Percentiles rank a stretch among this genome's conserved stretches.
Evolutionary conservation across 30 jellyfish, hydroid and myxozoan species (phyloP).

Genomic region (Turritopsis dohrnii): DNA sequence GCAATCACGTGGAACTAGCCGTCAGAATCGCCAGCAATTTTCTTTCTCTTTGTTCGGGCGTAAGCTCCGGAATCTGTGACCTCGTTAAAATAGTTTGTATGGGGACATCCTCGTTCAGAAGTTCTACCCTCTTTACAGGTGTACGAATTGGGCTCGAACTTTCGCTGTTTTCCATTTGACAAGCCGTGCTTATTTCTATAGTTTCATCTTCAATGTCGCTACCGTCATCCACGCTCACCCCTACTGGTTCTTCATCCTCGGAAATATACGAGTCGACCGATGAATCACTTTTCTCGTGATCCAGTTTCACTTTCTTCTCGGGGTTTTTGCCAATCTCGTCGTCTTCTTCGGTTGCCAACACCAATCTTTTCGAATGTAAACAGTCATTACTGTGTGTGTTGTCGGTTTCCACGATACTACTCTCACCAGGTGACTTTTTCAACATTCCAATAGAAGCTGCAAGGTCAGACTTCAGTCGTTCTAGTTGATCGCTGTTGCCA

Average conservation of each 20-base stretch:
- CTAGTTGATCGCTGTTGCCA: constrained; percentile 14
- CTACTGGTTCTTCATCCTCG: constrained; percentile 29
- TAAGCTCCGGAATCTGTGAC: background rate
- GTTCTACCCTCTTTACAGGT: background rate
- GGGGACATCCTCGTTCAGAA: constrained; percentile 16
- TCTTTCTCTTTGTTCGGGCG: constrained; percentile 27
- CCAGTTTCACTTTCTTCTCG: background rate
- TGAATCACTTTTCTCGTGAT: constrained; percentile 6
- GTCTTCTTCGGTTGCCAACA: constrained; percentile 4
- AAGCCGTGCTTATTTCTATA: constrained; percentile 26
- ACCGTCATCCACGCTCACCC: constrained; percentile 6
- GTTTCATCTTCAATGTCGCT: constrained; percentile 35
- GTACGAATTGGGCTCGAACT: background rate
- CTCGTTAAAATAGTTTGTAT: constrained; percentile 20
- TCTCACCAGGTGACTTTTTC: background rate
- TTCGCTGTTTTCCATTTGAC: constrained; percentile 17
- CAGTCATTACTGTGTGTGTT: background rate
- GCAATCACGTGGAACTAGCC: background rate
- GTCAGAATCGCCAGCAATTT: constrained; percentile 19
- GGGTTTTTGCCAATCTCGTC: background rate
- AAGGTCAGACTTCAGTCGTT: constrained; percentile 26
- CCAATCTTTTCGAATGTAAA: background rate
- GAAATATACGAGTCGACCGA: constrained; percentile 29
- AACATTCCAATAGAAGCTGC: constrained; percentile 25
- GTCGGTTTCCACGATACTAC: background rate